phyloP scores from a whole-genome alignment of 2,888 invertebrate genomes.

The Pyralis farinalis region DNA sequence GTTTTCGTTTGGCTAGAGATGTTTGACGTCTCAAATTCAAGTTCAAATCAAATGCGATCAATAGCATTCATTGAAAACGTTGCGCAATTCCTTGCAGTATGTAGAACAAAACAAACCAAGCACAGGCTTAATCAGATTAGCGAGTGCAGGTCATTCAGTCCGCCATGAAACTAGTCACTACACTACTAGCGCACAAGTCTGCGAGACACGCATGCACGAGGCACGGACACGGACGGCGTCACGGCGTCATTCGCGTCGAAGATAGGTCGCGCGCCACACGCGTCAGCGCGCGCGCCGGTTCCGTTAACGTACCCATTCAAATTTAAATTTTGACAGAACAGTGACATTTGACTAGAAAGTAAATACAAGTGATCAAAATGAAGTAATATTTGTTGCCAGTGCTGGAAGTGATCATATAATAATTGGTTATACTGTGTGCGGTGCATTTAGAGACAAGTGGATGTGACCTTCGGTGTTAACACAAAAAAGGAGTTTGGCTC shows the following conservation, averaged over 20 bases:
- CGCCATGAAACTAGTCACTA: conserved; percentile 52
- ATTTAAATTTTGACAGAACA: conserved; percentile 37
- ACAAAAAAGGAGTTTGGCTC: conserved; percentile 43
- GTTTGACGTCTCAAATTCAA: background rate
- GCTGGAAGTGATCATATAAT: conserved; percentile 20
- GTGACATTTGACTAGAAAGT: conserved; percentile 30
- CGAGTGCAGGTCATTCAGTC: conserved; percentile 55
- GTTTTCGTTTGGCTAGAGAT: too few species aligned
- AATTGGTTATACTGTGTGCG: conserved; percentile 31
- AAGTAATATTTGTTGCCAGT: conserved; percentile 11
- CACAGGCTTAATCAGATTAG: conserved; percentile 69
- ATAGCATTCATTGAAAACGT: conserved; percentile 3
- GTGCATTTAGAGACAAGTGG: conserved; percentile 63
- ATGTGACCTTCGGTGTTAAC: conserved; percentile 57
- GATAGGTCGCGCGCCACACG: conserved; percentile 49
- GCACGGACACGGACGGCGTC: conserved; percentile 17
- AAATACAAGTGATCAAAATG: conserved; percentile 27
- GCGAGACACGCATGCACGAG: conserved; percentile 27
- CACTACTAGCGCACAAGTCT: conserved; percentile 33
- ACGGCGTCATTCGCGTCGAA: conserved; percentile 56
- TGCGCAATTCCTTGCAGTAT: conserved; percentile 24
- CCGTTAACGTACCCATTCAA: conserved; percentile 51
- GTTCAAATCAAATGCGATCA: background rate
- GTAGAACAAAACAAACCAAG: conserved; percentile 46
- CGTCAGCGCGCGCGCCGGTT: conserved; percentile 47